Conservation (phyloP, 2,888 invertebrate genomes). For the Fissipunctia ypsillon region DNA sequence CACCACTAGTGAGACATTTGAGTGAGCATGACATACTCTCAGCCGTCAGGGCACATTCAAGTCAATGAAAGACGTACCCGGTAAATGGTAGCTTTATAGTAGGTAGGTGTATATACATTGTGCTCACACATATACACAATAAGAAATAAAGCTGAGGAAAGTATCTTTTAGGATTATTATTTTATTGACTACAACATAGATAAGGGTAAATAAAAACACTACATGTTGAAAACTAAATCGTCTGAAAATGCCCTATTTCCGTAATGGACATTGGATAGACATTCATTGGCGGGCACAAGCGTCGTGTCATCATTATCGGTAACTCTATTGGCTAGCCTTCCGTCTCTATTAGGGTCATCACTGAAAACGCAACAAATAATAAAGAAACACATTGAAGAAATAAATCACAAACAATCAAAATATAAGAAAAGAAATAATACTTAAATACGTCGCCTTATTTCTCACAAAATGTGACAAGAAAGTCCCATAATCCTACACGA, state of each 20-base stretch:
- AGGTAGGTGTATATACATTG: no score
- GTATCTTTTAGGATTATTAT: neutral
- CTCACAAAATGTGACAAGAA: conserved; percentile 47
- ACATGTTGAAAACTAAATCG: neutral
- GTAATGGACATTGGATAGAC: conserved; percentile 41
- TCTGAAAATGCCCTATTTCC: conserved; percentile 29
- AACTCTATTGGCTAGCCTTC: conserved; percentile 23
- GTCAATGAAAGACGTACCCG: no score
- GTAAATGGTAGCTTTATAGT: no score
- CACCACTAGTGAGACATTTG: no score
- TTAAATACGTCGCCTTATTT: conserved; percentile 30
- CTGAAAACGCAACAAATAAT: neutral
- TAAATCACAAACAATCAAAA: neutral
- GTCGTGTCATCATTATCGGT: conserved; percentile 31
- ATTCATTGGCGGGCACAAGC: conserved; percentile 30
- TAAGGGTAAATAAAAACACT: conserved; percentile 5
- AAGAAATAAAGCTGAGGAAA: neutral
- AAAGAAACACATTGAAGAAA: neutral
- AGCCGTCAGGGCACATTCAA: no score
- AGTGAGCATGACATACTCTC: no score
- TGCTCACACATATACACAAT: no score
- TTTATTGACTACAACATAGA: no score
- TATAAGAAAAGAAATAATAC: conserved; percentile 2
- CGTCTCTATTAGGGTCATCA: conserved; percentile 20
- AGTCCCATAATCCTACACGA: conserved; percentile 36